Base-by-base conservation (phyloP, 2,888 invertebrate species). In the Ormyrus thymus region DNA sequence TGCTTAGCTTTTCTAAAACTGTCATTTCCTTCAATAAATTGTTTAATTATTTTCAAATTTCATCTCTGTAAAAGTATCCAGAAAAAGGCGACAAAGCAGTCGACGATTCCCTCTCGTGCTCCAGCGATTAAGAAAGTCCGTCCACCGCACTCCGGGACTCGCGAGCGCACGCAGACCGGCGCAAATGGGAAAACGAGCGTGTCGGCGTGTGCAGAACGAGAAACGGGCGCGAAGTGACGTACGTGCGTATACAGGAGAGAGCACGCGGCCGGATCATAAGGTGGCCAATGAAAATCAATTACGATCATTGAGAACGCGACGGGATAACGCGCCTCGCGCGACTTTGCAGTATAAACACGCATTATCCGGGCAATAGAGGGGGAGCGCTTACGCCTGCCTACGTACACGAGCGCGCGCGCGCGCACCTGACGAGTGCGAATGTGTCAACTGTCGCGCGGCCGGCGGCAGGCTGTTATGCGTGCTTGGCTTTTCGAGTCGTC, bases 281-380 rank as follows among this genome's bases (percentile, higher is more conserved):
- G 65, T 74, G 68, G 75, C 48, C 62, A 68, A 61, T 66, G 79
- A 70, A 70, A 75, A 71, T 79, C 75, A 71, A 71, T 75, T 71
- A 61, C 29, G 48, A 66, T 75, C 66, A 79, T 79, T 59, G 79
- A 75, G 65, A 46, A 59, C 56, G 50, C 61, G 11, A 7, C 6
- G 43, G 48, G n/a, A 50, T 2, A 10, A 15, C 56, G 51, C 11
- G 48, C 29, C 61, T 75, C 75, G 61, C 51, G 45, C 65, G 61
- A 75, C 66, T 61, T 29, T 61, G 68, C 48, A 56, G 66, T 62
- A 69, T 76, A 76, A 69, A 62, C 76, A 69, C 59, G 68, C 59
- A 61, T 75, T 75, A 76, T 55, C 55, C 29, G 62, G 48, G 53
- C 61, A 76, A 59, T 55, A 48, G 46, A 71, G 64, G 13, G 58